Evolutionary conservation across 2,888 invertebrate genomes (phyloP), one percentile per base, ranked within the genome.

Genomic region (Aleiodes leptofemur): DNA sequence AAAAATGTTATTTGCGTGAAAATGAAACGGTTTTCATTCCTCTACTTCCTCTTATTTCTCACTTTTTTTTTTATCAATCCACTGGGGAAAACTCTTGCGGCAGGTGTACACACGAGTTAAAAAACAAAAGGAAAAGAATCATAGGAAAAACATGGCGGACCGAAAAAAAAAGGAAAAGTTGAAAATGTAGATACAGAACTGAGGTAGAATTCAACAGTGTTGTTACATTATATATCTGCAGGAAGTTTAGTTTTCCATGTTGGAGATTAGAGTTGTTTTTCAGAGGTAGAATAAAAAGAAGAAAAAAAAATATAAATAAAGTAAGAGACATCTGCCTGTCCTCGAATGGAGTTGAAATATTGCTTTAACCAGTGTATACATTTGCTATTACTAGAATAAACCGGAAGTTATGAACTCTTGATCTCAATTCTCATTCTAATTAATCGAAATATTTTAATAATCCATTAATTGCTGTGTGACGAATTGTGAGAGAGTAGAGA

Each of bases 231-330:
- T 14, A 61, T 43, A 38, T 61, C 61, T 38, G 43, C 29, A 53
- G 72, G 66, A 72, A 72, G 72, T 72, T 23, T 66, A 72, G 72
- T 66, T 72, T 72, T 66, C 61, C 64, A 55, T 53, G 53, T 23
- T 61, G 72, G 66, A 64, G 64, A 72, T 72, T 72, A 72, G 64
- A 72, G 29, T 64, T 14, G 61, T 53, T 61, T 72, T 72, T 72
- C 64, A 16, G 23, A 23, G 50, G 53, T 55, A 51, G 55, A 29
- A 56, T 23, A 23, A 23, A 23, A 23, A 23, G 23, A 23, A 23
- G 23, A 23, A 23, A 34, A 34, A 34, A 34, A 6, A 34, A 34
- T 34, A 34, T 34, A 34, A 34, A 34, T 34, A 61, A 72, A 61
- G 38, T 53, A 50, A 55, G 64, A 61, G 64, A 72, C 72, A 72